Conservation (phyloP, 1,140 invertebrate species). For the Drosophila baimaii region DNA sequence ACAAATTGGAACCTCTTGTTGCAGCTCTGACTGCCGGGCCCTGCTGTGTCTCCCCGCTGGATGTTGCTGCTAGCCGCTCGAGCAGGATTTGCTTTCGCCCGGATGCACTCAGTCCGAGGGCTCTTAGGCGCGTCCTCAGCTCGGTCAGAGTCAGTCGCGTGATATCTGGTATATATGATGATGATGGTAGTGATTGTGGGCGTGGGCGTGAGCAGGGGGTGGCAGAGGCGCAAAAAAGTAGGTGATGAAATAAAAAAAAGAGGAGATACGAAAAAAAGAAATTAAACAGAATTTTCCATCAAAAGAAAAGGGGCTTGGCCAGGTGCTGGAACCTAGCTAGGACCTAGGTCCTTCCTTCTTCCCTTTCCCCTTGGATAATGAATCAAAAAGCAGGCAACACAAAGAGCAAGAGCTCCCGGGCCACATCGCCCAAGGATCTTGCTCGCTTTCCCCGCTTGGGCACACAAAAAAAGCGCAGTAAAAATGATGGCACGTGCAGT, state of each 20-base stretch:
- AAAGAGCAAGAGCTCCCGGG: slow-evolving; percentile 33
- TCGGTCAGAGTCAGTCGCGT: slow-evolving; percentile 65
- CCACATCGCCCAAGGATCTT: no score
- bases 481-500: slow-evolving; percentile 79
- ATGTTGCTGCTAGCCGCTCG: slow-evolving; percentile 60
- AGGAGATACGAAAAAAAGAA: slow-evolving; percentile 43
- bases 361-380: slow-evolving; percentile 40
- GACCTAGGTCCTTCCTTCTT: slow-evolving; percentile 5
- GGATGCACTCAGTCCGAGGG: slow-evolving; percentile 61
- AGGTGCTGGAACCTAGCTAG: slow-evolving; percentile 23
- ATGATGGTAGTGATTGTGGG: slow-evolving; percentile 12
- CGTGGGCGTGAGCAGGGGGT: slow-evolving; percentile 38
- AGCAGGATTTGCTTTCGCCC: slow-evolving; percentile 69
- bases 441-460: background rate
- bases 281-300: slow-evolving; percentile 40
- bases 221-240: slow-evolving; percentile 53
- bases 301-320: slow-evolving; percentile 32
- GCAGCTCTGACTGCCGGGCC: background rate
- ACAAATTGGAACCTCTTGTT: slow-evolving; percentile 60
- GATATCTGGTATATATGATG: slow-evolving; percentile 55
- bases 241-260: slow-evolving; percentile 61
- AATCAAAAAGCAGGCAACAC: slow-evolving; percentile 55
- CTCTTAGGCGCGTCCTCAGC: slow-evolving; percentile 67
- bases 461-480: slow-evolving; percentile 66
- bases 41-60: slow-evolving; percentile 8